phyloP scores from a whole-genome alignment of 2,888 invertebrate species.

The Pachymerium ferrugineum region DNA sequence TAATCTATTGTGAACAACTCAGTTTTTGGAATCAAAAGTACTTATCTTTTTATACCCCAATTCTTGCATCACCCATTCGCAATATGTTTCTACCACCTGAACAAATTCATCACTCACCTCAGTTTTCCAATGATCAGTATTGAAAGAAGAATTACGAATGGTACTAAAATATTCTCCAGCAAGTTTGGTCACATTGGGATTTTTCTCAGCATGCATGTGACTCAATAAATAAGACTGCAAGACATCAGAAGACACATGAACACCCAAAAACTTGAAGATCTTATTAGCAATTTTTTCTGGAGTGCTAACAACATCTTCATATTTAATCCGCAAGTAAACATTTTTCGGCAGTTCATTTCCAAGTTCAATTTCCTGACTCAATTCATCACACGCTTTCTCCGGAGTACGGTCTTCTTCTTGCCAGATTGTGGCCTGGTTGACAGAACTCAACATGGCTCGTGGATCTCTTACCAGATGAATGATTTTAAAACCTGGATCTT shows the following conservation, averaged over 20 bases:
- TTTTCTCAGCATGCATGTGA: conserved; percentile 32
- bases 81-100: conserved; percentile 27
- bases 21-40: too few relatives aligned
- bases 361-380: neutral
- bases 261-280: conserved; percentile 4
- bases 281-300: neutral
- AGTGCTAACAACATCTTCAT: conserved; percentile 31
- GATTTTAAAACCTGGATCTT: conserved; percentile 28
- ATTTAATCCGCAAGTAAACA: conserved; percentile 29
- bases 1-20: too few relatives aligned
- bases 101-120: neutral
- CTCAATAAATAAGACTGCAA: conserved; percentile 27
- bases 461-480: conserved; percentile 35
- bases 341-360: conserved; percentile 18
- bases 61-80: neutral
- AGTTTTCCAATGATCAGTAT: conserved; percentile 28
- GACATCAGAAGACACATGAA: neutral
- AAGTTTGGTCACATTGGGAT: neutral
- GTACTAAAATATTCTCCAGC: conserved; percentile 32
- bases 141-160: conserved; percentile 32
- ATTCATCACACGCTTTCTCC: conserved; percentile 1
- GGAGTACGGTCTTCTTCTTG: neutral
- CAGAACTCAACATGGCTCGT: conserved; percentile 33
- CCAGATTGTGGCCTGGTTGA: conserved; percentile 25
- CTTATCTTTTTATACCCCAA: conserved; percentile 29